These are phyloP conservation scores for Vidua macroura DNA, from an alignment of 2,113 vertebrate genomes.

Conservation along the genomic window DNA sequence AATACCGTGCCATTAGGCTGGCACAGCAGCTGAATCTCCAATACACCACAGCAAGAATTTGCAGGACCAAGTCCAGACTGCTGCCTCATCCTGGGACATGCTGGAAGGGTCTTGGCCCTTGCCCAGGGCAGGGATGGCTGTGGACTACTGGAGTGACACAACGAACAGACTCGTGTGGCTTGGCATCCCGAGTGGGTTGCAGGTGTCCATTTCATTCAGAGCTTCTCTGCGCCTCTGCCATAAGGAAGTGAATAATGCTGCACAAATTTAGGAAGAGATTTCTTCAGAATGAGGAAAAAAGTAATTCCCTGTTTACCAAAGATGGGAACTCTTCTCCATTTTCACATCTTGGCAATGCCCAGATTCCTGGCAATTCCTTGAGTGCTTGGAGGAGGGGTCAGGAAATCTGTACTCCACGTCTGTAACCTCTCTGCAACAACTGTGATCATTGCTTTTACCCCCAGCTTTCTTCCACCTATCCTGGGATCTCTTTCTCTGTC, in stretches of 20 bases:
- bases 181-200: accelerated
- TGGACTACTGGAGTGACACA: accelerated
- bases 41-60: neutral
- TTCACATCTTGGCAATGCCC: neutral
- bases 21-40: neutral
- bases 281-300: neutral
- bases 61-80: neutral
- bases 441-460: neutral
- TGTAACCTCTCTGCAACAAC: neutral
- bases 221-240: neutral
- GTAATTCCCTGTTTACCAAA: neutral
- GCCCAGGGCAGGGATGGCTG: accelerated
- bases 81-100: accelerated
- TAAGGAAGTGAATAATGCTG: neutral
- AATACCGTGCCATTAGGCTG: constrained; percentile 21
- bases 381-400: accelerated
- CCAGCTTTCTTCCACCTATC: neutral
- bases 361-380: neutral
- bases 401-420: neutral
- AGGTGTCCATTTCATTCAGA: neutral
- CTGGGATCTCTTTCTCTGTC: neutral
- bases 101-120: neutral
- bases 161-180: accelerated
- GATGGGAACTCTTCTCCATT: neutral
- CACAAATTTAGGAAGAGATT: neutral